Evolutionary conservation across 2,888 invertebrate genomes (phyloP), one percentile per base, ranked within the genome.

Genomic region (Geophilus truncorum): DNA sequence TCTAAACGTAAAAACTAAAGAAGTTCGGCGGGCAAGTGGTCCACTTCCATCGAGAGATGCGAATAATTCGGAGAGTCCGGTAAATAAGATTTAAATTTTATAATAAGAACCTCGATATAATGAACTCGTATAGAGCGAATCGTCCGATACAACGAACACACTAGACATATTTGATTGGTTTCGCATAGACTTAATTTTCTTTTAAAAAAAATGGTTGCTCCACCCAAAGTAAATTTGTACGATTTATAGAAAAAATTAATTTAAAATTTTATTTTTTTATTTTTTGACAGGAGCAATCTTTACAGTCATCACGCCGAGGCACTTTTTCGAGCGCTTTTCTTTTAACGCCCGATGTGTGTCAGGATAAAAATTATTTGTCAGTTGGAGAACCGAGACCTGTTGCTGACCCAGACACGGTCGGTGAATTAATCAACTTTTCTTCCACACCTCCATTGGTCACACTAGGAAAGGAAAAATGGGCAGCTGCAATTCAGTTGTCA

Each of bases 401-500:
- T 77, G 79, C n/a, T 5, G 81, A 82, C 51, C 51, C 30, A 40
- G 84, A 81, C 25, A 80, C 81, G 34, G 57, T 80, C 23, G 78
- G 84, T 18, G 84, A 84, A 78, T 81, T 84, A 30, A 83, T 84
- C 10, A 83, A 82, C 10, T 82, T 85, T 34, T 82, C 84, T 36
- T 88, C 88, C 81, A 85, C 87, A 62, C 88, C 89, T 15, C 87
- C 89, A 9, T 84, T 90, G 78, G 85, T 90, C 57, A 87, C 88
- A 7, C 85, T 90, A 70, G 89, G 89, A 45, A 88, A 90, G 83
- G 92, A 92, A 84, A 91, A 91, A 84, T 91, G 91, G 85, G 90
- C 92, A 85, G 93, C 93, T 5, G 94, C 94, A 70, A 89, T 94
- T 80, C 93, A 93, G 85, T 89, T 96, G 80, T 93, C 94, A 75